Evolutionary conservation across 2,888 invertebrate species (phyloP).

Genomic region (Fragum sueziense): DNA sequence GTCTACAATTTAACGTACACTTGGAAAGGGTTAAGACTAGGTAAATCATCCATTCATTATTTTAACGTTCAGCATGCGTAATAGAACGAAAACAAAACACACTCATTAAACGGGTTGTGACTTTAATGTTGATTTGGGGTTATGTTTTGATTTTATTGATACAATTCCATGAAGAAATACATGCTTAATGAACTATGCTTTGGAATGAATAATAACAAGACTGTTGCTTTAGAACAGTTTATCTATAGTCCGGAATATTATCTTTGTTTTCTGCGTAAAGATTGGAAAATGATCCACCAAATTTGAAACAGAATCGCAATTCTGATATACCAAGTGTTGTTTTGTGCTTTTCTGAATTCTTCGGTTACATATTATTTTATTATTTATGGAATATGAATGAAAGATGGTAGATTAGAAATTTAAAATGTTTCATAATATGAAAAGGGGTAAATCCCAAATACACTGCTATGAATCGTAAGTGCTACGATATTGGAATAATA

Average conservation of each 20-base stretch:
- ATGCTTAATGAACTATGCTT: not conserved
- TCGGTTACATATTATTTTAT: not conserved
- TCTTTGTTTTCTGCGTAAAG: conserved; percentile 9
- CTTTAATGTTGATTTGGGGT: not conserved
- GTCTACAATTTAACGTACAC: no score
- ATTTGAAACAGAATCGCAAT: conserved; percentile 6
- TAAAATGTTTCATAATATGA: conserved; percentile 18
- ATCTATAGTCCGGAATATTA: not conserved
- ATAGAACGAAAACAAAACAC: not conserved
- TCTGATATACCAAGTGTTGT: not conserved
- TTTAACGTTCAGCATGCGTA: conserved; percentile 2
- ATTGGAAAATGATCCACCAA: not conserved
- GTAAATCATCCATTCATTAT: not conserved
- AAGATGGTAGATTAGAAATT: not conserved
- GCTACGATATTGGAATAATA: conserved; percentile 18
- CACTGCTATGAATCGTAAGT: conserved; percentile 29
- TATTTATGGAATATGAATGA: not conserved
- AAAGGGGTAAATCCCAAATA: not conserved
- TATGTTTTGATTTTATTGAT: not conserved
- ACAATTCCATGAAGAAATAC: not conserved
- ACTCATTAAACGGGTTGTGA: conserved; percentile 1
- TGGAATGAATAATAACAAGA: not conserved
- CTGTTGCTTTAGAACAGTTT: not conserved
- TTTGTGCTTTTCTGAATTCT: not conserved
- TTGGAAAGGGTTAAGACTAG: not conserved